A percentile compares a stretch with the other conserved stretches of the same genome.
phyloP scores from a whole-genome alignment of 1,140 invertebrate genomes.

The Cephus cinctus region DNA sequence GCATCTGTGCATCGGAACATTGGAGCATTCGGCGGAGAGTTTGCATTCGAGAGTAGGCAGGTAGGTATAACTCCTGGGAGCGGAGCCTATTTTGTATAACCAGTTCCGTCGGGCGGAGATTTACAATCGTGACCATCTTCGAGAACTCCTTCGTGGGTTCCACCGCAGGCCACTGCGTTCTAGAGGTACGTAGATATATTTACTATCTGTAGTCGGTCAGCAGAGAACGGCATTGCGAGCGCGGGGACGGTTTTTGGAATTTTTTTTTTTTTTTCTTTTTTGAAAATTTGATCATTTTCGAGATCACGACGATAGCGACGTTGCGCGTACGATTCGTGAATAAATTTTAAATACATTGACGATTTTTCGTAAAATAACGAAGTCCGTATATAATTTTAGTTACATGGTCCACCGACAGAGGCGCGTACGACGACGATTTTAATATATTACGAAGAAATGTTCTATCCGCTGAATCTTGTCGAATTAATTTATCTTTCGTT shows the following conservation, averaged over 20 bases:
- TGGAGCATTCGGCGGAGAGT: conserved; percentile 21
- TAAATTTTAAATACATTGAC: too few species aligned
- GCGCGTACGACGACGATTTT: too few species aligned
- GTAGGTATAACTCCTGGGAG: conserved; percentile 38
- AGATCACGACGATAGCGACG: conserved; percentile 22
- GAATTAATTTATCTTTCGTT: conserved; percentile 18
- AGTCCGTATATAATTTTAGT: too few species aligned
- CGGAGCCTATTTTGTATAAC: conserved; percentile 51
- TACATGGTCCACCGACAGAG: too few species aligned
- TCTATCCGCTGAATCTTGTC: too few species aligned
- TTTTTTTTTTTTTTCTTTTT: conserved; percentile 5
- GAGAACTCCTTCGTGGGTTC: conserved; percentile 13
- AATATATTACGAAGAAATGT: too few species aligned
- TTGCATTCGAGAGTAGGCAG: conserved; percentile 38
- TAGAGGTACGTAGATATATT: too few species aligned
- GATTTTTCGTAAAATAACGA: too few species aligned
- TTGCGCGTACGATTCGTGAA: conserved; percentile 1
- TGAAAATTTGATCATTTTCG: conserved; percentile 21
- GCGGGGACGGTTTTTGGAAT: too few species aligned
- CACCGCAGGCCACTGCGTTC: conserved; percentile 12
- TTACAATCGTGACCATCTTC: conserved; percentile 42
- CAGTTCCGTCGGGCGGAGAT: conserved; percentile 45
- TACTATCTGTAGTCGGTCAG: too few species aligned
- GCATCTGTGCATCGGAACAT: not conserved
- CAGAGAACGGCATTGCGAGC: too few species aligned